A percentile compares a stretch with the other conserved stretches of the same genome.
phyloP scores from a whole-genome alignment of 1,140 invertebrate species.

The Agraylea sexmaculata region DNA sequence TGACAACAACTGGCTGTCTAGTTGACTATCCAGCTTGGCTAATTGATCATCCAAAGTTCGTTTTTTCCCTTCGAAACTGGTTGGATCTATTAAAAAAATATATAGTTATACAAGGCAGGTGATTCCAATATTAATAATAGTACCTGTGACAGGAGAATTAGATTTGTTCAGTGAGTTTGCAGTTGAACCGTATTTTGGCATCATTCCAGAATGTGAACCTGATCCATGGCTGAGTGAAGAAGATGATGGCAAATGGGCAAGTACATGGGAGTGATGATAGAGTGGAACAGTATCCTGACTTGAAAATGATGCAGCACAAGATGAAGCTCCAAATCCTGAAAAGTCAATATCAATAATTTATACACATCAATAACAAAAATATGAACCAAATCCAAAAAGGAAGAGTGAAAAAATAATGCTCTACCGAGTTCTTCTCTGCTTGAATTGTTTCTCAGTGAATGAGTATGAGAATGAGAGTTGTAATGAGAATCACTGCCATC shows the following conservation, averaged over 20 bases:
- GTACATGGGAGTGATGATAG: constrained; percentile 29
- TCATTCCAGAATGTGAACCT: constrained; percentile 10
- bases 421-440: constrained; percentile 37
- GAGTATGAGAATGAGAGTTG: constrained; percentile 19
- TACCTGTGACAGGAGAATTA: constrained; percentile 10
- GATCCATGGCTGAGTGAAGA: constrained; percentile 26
- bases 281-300: constrained; percentile 31
- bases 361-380: background rate
- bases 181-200: constrained; percentile 20
- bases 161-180: constrained; percentile 19
- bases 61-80: constrained; percentile 56
- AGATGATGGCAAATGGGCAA: constrained; percentile 33
- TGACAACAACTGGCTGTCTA: constrained; percentile 48
- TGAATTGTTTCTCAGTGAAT: constrained; percentile 36
- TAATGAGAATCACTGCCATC: constrained; percentile 24
- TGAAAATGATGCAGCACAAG: constrained; percentile 36
- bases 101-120: no score
- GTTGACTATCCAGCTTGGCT: constrained; percentile 64
- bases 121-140: constrained; percentile 1
- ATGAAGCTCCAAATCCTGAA: constrained; percentile 27
- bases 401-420: background rate
- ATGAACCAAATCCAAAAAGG: no score
- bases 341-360: constrained; percentile 23
- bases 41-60: constrained; percentile 70
- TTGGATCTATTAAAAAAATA: constrained; percentile 15